A percentile compares a stretch with the other conserved stretches of the same genome.
These are phyloP conservation scores for Clarias fuscus DNA, from an alignment of 2,797 vertebrate species.

Conservation along the genomic window DNA sequence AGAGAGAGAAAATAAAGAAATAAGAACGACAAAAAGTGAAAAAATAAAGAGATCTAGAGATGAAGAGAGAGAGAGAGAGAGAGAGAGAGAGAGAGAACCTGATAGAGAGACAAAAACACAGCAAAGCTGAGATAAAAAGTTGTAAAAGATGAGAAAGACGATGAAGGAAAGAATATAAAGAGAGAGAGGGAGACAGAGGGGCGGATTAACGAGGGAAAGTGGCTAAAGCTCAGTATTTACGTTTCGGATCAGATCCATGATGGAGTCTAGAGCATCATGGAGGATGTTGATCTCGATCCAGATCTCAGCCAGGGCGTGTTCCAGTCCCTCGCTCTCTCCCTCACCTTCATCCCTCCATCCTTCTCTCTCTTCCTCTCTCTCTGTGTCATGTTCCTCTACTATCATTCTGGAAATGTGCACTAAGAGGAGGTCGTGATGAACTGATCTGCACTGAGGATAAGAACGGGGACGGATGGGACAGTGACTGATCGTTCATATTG, in stretches of 20 bases:
- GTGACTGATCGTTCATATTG: background rate
- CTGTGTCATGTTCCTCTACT: slow-evolving; percentile 37
- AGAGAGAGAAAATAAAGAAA: background rate
- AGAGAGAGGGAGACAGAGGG: background rate
- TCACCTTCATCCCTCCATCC: slow-evolving; percentile 44
- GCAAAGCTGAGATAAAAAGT: too few species aligned
- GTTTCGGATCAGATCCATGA: slow-evolving; percentile 59
- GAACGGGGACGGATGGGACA: slow-evolving; percentile 45
- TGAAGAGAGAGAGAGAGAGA: background rate
- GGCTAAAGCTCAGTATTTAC: slow-evolving; percentile 49
- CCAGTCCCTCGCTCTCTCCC: slow-evolving; percentile 31
- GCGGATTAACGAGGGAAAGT: too few species aligned
- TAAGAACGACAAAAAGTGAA: background rate
- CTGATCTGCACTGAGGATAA: slow-evolving; percentile 44
- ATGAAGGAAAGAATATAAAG: background rate
- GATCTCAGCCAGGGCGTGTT: slow-evolving; percentile 51
- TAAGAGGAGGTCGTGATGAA: slow-evolving; percentile 63
- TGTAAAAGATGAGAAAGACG: too few species aligned
- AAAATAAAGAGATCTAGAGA: background rate
- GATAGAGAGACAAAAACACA: background rate
- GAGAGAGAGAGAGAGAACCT: background rate
- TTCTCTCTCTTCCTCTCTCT: slow-evolving; percentile 19
- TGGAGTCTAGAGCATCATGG: slow-evolving; percentile 51
- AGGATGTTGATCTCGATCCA: slow-evolving; percentile 59
- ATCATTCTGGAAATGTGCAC: slow-evolving; percentile 52